Evolutionary conservation across 2,888 invertebrate genomes (phyloP), one percentile per base, ranked within the genome.

Genomic region (Idaea biselata): DNA sequence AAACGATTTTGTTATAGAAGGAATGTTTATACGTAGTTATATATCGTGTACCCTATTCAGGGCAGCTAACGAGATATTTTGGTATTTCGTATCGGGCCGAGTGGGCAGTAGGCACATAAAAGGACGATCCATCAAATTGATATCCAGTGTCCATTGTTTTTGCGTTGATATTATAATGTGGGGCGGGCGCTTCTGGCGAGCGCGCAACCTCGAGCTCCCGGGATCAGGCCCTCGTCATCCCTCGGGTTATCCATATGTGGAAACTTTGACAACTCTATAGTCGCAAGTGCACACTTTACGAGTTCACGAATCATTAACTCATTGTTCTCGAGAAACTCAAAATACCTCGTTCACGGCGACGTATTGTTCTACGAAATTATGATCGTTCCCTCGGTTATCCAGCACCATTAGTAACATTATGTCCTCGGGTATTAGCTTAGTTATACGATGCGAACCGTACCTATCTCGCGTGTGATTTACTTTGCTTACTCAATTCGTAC

Each of bases 311-410:
- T 88, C 85, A 88, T 88, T 87, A 87, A 86, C 85, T 86, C 86
- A 87, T 89, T 89, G 89, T 89, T 86, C 78, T 76, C 74, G 65
- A 68, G 81, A 78, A 82, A 77, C 82, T 84, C 81, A 76, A 79
- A 85, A 82, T 82, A 82, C 83, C 82, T 81, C 82, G 81, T 86
- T 84, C 83, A 80, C 76, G 79, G 74, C 70, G 69, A 73, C 73
- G 84, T 85, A 84, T 90, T 91, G 89, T 89, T 86, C 82, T 65
- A 72, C 73, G 76, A 83, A 88, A 86, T 90, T 89, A 89, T 87
- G 89, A 86, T 86, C 83, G 83, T 82, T 83, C 84, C 82, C 80
- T 78, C 76, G 75, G 83, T 86, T 88, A 87, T 87, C 82, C 84
- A 76, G 70, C 67, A 76, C 82, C 85, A 85, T 89, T 89, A 86